These are phyloP conservation scores for Metellina segmentata DNA, from an alignment of 2,888 invertebrate genomes.

Conservation along the genomic window DNA sequence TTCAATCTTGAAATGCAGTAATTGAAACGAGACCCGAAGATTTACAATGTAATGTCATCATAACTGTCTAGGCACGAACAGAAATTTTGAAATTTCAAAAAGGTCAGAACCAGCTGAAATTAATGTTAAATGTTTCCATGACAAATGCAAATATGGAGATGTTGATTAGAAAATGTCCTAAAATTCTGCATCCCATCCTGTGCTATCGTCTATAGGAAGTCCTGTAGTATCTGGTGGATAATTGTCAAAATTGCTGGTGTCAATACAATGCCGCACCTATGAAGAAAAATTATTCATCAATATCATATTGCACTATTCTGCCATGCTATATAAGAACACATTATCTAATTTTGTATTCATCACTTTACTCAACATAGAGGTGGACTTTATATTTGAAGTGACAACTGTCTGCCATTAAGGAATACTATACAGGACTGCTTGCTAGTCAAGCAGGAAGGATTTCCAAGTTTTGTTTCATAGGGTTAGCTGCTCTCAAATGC, in stretches of 20 bases:
- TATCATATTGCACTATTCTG: neutral
- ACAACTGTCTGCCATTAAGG: too few relatives aligned
- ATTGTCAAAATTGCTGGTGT: slow-evolving; percentile 97
- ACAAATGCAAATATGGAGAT: slow-evolving; percentile 50
- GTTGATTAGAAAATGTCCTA: neutral
- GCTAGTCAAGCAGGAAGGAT: too few relatives aligned
- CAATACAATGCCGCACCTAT: slow-evolving; percentile 81
- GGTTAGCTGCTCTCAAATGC: too few relatives aligned
- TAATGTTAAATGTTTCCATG: slow-evolving; percentile 2
- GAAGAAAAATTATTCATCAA: slow-evolving; percentile 13
- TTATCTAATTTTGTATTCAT: too few relatives aligned
- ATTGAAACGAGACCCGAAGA: neutral
- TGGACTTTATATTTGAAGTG: too few relatives aligned
- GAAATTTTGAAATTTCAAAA: neutral
- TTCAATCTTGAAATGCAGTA: neutral
- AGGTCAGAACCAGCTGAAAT: slow-evolving; percentile 59
- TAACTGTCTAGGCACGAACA: neutral
- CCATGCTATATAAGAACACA: too few relatives aligned
- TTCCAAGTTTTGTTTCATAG: too few relatives aligned
- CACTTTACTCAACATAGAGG: too few relatives aligned
- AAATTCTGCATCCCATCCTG: slow-evolving; percentile 71
- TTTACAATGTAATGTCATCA: neutral
- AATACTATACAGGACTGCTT: too few relatives aligned
- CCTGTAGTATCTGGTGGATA: slow-evolving; percentile 91
- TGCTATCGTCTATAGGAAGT: slow-evolving; percentile 60